Evolutionary conservation across 2,888 invertebrate genomes (phyloP).

Genomic region (Anticlea derivata): DNA sequence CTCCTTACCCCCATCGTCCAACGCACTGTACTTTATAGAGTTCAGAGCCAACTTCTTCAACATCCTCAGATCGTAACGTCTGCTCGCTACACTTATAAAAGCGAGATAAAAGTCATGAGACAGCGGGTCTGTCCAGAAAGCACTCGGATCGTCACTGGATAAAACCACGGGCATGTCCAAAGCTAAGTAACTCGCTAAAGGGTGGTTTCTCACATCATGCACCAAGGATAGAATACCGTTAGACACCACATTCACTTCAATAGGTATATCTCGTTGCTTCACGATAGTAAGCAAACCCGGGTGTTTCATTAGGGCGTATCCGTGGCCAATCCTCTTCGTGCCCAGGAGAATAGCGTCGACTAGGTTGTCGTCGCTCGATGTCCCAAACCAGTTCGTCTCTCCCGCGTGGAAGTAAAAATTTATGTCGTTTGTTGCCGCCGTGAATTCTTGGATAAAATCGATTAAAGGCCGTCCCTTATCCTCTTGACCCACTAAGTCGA

Average conservation of each 20-base stretch:
- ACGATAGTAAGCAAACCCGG: slow-evolving; percentile 85
- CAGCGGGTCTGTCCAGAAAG: slow-evolving; percentile 89
- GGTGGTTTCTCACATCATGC: slow-evolving; percentile 90
- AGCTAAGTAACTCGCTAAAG: slow-evolving; percentile 86
- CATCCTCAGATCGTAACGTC: slow-evolving; percentile 86
- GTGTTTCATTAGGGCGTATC: slow-evolving; percentile 89
- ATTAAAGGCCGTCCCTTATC: slow-evolving; percentile 86
- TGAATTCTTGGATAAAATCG: slow-evolving; percentile 83
- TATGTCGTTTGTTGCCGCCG: slow-evolving; percentile 76
- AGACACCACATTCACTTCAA: slow-evolving; percentile 92
- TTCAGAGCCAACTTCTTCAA: slow-evolving; percentile 90
- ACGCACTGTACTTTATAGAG: slow-evolving; percentile 88
- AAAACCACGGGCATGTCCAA: slow-evolving; percentile 88
- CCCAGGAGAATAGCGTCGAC: slow-evolving; percentile 90
- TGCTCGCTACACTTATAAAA: slow-evolving; percentile 89
- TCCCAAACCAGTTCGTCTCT: slow-evolving; percentile 90
- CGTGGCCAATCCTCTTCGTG: slow-evolving; percentile 91
- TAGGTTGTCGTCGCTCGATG: slow-evolving; percentile 87
- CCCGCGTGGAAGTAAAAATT: slow-evolving; percentile 91
- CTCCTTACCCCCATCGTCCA: slow-evolving; percentile 51
- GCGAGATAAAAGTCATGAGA: slow-evolving; percentile 91
- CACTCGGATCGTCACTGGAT: slow-evolving; percentile 91
- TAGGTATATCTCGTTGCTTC: slow-evolving; percentile 84
- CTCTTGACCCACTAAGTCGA: slow-evolving; percentile 93
- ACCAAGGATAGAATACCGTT: slow-evolving; percentile 89